These are phyloP conservation scores for Donacobius atricapilla DNA, from an alignment of 2,113 vertebrate species.

Conservation along the genomic window DNA sequence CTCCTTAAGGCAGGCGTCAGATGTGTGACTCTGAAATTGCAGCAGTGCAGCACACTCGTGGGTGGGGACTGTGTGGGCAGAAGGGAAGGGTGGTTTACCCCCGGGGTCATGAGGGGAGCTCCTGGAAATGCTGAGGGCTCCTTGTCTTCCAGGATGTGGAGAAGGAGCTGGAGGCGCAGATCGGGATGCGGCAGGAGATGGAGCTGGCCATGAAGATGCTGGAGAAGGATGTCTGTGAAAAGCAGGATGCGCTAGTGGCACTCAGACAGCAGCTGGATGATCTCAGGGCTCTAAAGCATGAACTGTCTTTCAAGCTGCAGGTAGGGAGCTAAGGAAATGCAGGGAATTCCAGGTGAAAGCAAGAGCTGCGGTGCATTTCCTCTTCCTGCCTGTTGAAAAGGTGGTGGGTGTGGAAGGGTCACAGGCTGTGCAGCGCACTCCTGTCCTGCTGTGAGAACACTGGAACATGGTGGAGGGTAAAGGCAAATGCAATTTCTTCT, in stretches of 20 bases:
- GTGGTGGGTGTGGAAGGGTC: neutral
- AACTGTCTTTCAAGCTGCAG: slow-evolving; percentile 93
- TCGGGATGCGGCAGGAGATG: slow-evolving; percentile 98
- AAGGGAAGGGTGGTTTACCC: neutral
- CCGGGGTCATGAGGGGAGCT: neutral
- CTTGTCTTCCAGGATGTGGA: slow-evolving; percentile 85
- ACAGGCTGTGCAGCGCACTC: neutral
- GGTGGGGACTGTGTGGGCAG: rapidly evolving
- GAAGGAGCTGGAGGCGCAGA: slow-evolving; percentile 94
- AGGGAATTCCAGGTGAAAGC: neutral
- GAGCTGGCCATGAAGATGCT: slow-evolving; percentile 99
- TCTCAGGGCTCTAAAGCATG: slow-evolving; percentile 91
- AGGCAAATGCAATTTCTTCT: neutral
- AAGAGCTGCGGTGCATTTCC: neutral
- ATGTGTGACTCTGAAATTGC: rapidly evolving
- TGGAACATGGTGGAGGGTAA: rapidly evolving
- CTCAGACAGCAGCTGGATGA: slow-evolving; percentile 95
- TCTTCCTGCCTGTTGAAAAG: neutral
- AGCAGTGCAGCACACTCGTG: rapidly evolving
- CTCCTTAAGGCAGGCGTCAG: neutral
- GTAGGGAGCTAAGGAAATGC: slow-evolving; percentile 53
- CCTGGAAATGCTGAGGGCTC: neutral
- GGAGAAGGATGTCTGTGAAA: slow-evolving; percentile 97
- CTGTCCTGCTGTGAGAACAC: neutral
- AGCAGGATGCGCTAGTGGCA: slow-evolving; percentile 91